phyloP scores from a whole-genome alignment of 2,888 invertebrate species.

The Epinotia brunnichana region DNA sequence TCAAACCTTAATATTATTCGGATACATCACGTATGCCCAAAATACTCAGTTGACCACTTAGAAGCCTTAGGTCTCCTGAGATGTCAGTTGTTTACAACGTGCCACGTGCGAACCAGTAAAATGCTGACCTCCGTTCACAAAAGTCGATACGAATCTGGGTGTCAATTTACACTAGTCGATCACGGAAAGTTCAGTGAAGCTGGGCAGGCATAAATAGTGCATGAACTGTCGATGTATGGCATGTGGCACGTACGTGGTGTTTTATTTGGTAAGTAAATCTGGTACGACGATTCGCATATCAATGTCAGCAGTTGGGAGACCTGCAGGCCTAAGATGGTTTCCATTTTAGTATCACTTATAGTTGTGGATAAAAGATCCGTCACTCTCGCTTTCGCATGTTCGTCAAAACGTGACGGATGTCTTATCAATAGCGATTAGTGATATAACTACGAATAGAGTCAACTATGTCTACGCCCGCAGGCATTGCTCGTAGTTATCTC shows the following conservation, averaged over 20 bases:
- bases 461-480: no score
- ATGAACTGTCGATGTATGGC: not conserved
- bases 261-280: not conserved
- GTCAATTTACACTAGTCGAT: not conserved
- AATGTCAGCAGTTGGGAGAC: no score
- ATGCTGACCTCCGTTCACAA: not conserved
- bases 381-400: no score
- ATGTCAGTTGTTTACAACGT: not conserved
- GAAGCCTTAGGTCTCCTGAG: not conserved
- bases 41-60: not conserved
- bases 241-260: not conserved
- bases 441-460: no score
- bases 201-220: not conserved
- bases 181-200: not conserved
- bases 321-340: no score
- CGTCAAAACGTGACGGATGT: no score
- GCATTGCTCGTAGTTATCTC: no score
- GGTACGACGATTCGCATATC: not conserved
- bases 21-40: not conserved
- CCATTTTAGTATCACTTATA: no score
- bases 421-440: no score
- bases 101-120: not conserved
- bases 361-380: no score
- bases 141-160: not conserved
- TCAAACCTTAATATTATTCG: not conserved